Conservation (phyloP, 2,797 vertebrate genomes). For the Lepilemur ruficaudatus region DNA sequence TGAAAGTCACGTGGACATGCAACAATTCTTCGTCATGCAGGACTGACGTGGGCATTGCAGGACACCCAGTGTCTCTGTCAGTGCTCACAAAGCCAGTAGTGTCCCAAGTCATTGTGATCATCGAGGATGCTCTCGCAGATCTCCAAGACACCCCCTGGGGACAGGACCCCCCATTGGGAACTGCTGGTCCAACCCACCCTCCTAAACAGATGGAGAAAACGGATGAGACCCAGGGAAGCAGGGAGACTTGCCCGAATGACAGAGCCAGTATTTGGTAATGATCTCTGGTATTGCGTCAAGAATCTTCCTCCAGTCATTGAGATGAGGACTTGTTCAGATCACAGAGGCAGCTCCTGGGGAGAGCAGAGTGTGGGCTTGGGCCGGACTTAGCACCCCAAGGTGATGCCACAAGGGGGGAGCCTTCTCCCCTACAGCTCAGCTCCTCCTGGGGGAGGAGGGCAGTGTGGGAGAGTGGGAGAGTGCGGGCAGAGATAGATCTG, state of each 20-base stretch:
- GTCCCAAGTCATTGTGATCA: neutral
- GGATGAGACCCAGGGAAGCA: neutral
- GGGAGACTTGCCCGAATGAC: no score
- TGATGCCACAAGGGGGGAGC: neutral
- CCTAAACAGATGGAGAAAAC: neutral
- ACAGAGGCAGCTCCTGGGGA: neutral
- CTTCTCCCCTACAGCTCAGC: neutral
- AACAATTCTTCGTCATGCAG: neutral
- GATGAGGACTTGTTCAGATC: neutral
- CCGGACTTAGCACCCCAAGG: neutral
- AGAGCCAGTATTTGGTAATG: neutral
- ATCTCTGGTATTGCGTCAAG: neutral
- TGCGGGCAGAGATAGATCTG: neutral
- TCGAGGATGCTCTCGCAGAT: neutral
- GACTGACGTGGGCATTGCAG: neutral
- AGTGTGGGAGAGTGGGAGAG: rapidly evolving
- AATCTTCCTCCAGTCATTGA: neutral
- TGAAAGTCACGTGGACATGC: neutral
- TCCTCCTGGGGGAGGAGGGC: neutral
- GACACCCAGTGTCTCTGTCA: neutral
- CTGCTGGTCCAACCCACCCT: neutral
- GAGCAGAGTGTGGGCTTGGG: neutral
- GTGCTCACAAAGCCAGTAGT: rapidly evolving
- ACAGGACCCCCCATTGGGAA: neutral
- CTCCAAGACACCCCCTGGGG: neutral